A percentile compares a stretch with the other conserved stretches of the same genome.
These are phyloP conservation scores for Eulemur albifrons DNA, from an alignment of 2,797 vertebrate species.

Conservation along the genomic window DNA sequence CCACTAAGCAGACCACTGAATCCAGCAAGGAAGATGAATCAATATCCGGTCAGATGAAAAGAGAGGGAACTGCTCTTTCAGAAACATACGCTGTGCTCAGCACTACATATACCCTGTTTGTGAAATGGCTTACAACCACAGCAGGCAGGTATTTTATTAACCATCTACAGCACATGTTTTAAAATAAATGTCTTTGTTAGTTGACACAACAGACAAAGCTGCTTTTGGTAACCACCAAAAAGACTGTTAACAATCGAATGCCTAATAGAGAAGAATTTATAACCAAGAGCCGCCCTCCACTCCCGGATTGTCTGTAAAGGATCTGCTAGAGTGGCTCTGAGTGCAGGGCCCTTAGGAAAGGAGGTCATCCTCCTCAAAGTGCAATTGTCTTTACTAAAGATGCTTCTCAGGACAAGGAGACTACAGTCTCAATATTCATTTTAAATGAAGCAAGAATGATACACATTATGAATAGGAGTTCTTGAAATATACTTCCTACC, in stretches of 20 bases:
- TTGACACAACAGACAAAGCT: slow-evolving; percentile 7
- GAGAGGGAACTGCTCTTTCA: slow-evolving; percentile 39
- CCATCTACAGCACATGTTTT: not conserved
- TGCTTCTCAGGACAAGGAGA: not conserved
- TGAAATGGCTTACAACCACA: not conserved
- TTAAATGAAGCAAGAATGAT: not conserved
- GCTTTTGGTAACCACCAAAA: not conserved
- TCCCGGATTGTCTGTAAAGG: not conserved
- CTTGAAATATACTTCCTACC: not conserved
- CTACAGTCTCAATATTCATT: not conserved
- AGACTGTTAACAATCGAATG: not conserved
- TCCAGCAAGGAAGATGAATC: slow-evolving; percentile 48
- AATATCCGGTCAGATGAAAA: slow-evolving; percentile 10
- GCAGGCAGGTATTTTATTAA: not conserved
- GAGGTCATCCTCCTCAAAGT: not conserved
- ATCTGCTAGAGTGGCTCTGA: not conserved
- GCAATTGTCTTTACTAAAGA: not conserved
- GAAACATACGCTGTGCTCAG: not conserved
- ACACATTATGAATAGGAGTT: not conserved
- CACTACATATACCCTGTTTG: not conserved
- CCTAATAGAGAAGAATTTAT: not conserved
- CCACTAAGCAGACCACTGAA: slow-evolving; percentile 42
- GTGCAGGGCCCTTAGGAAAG: not conserved
- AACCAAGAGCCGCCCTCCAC: not conserved
- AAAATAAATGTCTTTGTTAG: not conserved